Percentiles rank a stretch among this genome's conserved stretches.
Conservation (phyloP, 2,888 invertebrate genomes). For the Herminia tarsipennalis region DNA sequence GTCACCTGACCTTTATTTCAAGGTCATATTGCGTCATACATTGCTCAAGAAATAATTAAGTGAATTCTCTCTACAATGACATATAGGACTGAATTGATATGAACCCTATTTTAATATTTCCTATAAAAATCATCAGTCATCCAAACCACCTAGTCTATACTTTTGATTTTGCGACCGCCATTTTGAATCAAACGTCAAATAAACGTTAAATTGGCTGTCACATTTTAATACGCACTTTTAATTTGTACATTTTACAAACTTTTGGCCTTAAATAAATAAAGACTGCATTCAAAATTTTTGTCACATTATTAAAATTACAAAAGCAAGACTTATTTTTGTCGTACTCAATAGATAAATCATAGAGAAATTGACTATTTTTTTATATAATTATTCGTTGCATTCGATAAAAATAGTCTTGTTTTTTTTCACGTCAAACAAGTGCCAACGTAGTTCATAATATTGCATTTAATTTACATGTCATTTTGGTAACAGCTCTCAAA, state of each 20-base stretch:
- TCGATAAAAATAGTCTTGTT: constrained; percentile 13
- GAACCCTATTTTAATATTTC: constrained; percentile 31
- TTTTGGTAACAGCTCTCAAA: not conserved
- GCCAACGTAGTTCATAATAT: constrained; percentile 49
- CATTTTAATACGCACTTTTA: not conserved
- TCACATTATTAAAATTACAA: constrained; percentile 4
- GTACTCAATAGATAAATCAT: constrained; percentile 8
- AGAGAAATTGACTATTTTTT: not conserved
- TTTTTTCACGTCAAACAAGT: constrained; percentile 20
- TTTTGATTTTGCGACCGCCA: constrained; percentile 6
- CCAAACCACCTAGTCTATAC: constrained; percentile 26
- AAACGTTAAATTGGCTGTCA: not conserved
- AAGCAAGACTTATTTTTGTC: constrained; percentile 9
- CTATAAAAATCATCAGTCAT: constrained; percentile 19
- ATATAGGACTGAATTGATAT: constrained; percentile 26
- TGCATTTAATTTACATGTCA: constrained; percentile 51
- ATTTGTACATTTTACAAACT: constrained; percentile 33
- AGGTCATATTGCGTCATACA: constrained; percentile 28
- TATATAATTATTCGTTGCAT: constrained; percentile 2
- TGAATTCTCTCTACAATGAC: constrained; percentile 43
- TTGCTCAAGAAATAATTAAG: constrained; percentile 59
- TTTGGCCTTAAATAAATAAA: constrained; percentile 53
- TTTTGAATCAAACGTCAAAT: not conserved
- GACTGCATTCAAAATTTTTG: constrained; percentile 43
- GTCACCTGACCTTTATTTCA: constrained; percentile 16